Conservation (phyloP, 2,113 vertebrate species). For the Galeopterus variegatus region DNA sequence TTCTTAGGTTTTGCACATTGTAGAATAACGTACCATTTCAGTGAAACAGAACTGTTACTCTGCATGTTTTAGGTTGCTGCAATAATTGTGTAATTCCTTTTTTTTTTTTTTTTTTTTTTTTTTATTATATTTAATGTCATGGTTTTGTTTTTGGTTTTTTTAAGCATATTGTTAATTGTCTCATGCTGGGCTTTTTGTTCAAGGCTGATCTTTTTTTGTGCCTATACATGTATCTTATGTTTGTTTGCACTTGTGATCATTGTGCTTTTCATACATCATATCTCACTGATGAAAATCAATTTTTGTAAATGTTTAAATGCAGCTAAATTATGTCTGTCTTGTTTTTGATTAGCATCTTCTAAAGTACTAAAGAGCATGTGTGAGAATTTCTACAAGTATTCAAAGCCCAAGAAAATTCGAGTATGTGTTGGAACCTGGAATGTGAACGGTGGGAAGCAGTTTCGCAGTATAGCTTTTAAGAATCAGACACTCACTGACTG, state of each 20-base stretch:
- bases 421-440: conserved; percentile 98
- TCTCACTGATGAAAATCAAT: neutral
- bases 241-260: conserved; percentile 6
- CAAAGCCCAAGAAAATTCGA: conserved; percentile 94
- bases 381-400: conserved; percentile 97
- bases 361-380: conserved; percentile 98
- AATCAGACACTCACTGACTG: conserved; percentile 99
- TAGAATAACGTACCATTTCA: neutral
- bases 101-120: conserved; percentile 36
- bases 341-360: conserved; percentile 92
- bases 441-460: conserved; percentile 98
- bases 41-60: neutral
- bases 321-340: conserved; percentile 55
- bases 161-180: neutral
- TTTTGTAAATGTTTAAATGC: neutral
- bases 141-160: neutral
- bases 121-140: neutral
- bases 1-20: neutral
- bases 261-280: neutral
- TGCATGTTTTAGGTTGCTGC: conserved; percentile 62
- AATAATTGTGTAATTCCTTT: neutral
- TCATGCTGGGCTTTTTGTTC: conserved; percentile 45
- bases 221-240: conserved; percentile 64
- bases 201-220: conserved; percentile 37
- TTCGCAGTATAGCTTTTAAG: conserved; percentile 98